Percentiles rank a stretch among this genome's conserved stretches.
phyloP scores from a whole-genome alignment of 1,140 invertebrate species.

The Bombus consobrinus region DNA sequence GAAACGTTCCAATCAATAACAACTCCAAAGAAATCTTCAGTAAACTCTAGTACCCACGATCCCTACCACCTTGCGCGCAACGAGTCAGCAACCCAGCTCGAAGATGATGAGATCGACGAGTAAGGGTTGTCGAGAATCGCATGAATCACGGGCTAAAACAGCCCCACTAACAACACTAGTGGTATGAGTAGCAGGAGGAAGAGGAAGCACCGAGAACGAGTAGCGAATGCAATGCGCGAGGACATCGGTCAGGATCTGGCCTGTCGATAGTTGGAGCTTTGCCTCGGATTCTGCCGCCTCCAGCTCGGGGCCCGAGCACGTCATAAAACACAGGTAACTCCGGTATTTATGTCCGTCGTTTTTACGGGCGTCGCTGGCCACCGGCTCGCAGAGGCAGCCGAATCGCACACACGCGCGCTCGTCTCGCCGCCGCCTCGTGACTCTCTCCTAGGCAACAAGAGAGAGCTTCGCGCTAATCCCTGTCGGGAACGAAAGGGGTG shows the following conservation, averaged over 20 bases:
- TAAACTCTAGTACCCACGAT: too few species aligned
- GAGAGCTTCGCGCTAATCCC: conserved; percentile 79
- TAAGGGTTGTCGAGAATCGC: conserved; percentile 15
- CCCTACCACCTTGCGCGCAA: not conserved
- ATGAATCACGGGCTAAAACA: conserved; percentile 45
- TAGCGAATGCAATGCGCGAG: conserved; percentile 64
- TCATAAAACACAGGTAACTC: conserved; percentile 82
- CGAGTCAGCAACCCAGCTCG: not conserved
- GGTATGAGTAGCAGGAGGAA: not conserved
- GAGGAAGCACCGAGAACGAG: conserved; percentile 40
- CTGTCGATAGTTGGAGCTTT: conserved; percentile 75
- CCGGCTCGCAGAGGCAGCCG: conserved; percentile 25
- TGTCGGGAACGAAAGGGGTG: conserved; percentile 77
- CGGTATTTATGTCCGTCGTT: conserved; percentile 80
- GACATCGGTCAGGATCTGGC: conserved; percentile 81
- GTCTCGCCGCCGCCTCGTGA: conserved; percentile 65
- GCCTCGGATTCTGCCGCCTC: conserved; percentile 69
- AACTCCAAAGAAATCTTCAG: too few species aligned
- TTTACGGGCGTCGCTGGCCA: conserved; percentile 64
- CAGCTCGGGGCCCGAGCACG: conserved; percentile 59
- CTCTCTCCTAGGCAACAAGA: conserved; percentile 74
- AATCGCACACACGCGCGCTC: conserved; percentile 40
- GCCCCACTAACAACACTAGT: not conserved
- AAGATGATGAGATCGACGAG: not conserved
- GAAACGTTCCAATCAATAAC: too few species aligned